These are phyloP conservation scores for Leucoraja erinaceus DNA, from an alignment of 2,113 vertebrate species.

Conservation along the genomic window DNA sequence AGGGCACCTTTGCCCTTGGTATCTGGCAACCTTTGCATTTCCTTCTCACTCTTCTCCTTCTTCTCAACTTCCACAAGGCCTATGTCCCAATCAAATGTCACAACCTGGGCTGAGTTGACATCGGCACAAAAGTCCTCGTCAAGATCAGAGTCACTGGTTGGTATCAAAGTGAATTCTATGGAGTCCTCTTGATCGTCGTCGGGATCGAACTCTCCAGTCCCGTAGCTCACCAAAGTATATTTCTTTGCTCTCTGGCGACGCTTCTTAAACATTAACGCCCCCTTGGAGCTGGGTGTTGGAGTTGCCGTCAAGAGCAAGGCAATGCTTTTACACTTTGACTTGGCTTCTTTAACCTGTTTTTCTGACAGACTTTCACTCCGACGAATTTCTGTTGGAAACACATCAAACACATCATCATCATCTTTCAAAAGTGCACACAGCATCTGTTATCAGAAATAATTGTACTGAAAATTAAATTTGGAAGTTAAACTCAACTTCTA, in stretches of 20 bases:
- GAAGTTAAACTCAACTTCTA: neutral
- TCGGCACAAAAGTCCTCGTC: slow-evolving; percentile 73
- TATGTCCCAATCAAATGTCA: slow-evolving; percentile 79
- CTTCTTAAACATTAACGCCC: slow-evolving; percentile 97
- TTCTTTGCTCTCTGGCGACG: slow-evolving; percentile 84
- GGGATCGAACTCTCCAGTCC: slow-evolving; percentile 77
- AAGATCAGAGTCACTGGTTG: slow-evolving; percentile 68
- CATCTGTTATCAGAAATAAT: neutral
- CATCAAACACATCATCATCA: neutral
- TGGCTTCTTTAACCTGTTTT: slow-evolving; percentile 93
- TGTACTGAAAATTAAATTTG: neutral
- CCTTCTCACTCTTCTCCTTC: slow-evolving; percentile 60
- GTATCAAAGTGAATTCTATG: slow-evolving; percentile 61
- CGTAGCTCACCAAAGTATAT: slow-evolving; percentile 95
- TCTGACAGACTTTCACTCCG: slow-evolving; percentile 89
- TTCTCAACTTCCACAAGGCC: slow-evolving; percentile 76
- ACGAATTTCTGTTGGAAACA: slow-evolving; percentile 69
- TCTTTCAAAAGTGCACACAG: neutral
- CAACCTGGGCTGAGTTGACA: slow-evolving; percentile 55
- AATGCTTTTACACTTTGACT: slow-evolving; percentile 97
- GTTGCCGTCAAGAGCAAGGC: slow-evolving; percentile 84
- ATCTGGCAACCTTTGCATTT: slow-evolving; percentile 83
- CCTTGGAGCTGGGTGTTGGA: slow-evolving; percentile 87
- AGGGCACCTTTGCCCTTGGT: slow-evolving; percentile 85
- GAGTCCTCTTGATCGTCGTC: slow-evolving; percentile 67